Evolutionary conservation across 2,113 vertebrate genomes (phyloP).

Genomic region (Eolophus roseicapilla): DNA sequence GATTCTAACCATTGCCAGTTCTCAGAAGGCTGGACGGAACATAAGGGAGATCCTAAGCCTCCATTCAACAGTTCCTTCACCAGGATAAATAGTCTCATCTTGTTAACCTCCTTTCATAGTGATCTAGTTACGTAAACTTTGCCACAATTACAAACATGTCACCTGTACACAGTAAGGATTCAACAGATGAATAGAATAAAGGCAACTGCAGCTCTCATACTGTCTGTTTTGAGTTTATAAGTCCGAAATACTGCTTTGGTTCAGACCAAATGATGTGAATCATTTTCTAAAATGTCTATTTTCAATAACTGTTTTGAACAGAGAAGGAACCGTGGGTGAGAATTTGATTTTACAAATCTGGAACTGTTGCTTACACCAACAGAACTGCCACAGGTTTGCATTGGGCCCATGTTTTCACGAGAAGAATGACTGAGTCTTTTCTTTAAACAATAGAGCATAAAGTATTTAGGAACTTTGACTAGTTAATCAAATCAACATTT

Average conservation of each 20-base stretch:
- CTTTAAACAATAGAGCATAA: neutral
- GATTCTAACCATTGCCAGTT: slow-evolving; percentile 47
- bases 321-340: neutral
- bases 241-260: neutral
- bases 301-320: neutral
- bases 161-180: neutral
- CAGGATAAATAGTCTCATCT: slow-evolving; percentile 52
- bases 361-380: neutral
- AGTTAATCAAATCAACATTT: neutral
- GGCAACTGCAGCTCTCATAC: neutral
- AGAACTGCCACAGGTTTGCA: neutral
- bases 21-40: slow-evolving; percentile 45
- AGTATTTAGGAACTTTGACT: neutral
- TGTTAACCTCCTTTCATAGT: slow-evolving; percentile 60
- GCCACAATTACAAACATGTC: neutral
- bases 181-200: neutral
- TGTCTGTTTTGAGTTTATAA: neutral
- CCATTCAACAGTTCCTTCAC: slow-evolving; percentile 30
- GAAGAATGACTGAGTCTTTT: neutral
- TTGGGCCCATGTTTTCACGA: neutral
- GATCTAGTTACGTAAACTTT: slow-evolving; percentile 63
- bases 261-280: neutral
- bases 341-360: neutral
- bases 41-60: slow-evolving; percentile 60
- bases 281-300: neutral